phyloP scores from a whole-genome alignment of 2,113 vertebrate genomes.

The Neopipo cinnamomea region DNA sequence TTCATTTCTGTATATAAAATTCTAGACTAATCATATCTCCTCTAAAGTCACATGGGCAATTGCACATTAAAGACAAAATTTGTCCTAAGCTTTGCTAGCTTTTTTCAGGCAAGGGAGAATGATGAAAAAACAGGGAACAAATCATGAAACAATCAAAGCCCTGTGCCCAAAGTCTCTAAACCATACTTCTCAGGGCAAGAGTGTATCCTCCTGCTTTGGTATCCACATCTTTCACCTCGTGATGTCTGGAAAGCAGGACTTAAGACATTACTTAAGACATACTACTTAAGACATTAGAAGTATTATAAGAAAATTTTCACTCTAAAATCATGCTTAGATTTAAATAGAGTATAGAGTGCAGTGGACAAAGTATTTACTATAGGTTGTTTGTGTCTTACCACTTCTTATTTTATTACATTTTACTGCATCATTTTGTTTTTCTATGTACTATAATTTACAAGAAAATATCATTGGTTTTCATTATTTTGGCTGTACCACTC shows the following conservation, averaged over 20 bases:
- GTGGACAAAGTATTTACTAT: not conserved
- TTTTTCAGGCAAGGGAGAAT: not conserved
- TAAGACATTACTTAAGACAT: too few species aligned
- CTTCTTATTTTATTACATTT: not conserved
- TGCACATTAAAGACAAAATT: not conserved
- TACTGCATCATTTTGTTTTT: not conserved
- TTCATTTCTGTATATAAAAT: slow-evolving; percentile 3
- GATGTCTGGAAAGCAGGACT: not conserved
- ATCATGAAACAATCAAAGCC: not conserved
- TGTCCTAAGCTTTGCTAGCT: not conserved
- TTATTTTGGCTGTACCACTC: not conserved
- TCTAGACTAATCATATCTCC: not conserved
- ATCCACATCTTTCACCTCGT: not conserved
- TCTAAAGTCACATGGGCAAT: not conserved
- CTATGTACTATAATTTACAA: not conserved
- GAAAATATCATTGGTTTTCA: not conserved
- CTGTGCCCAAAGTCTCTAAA: not conserved
- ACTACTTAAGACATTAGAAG: not conserved
- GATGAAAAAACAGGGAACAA: not conserved
- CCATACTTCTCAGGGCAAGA: not conserved
- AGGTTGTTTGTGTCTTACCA: not conserved
- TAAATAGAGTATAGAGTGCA: not conserved
- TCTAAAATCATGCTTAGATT: not conserved
- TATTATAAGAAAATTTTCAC: not conserved
- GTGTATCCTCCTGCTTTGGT: not conserved